Evolutionary conservation across 2,113 vertebrate species (phyloP).

Genomic region (Prunella fulvescens): DNA sequence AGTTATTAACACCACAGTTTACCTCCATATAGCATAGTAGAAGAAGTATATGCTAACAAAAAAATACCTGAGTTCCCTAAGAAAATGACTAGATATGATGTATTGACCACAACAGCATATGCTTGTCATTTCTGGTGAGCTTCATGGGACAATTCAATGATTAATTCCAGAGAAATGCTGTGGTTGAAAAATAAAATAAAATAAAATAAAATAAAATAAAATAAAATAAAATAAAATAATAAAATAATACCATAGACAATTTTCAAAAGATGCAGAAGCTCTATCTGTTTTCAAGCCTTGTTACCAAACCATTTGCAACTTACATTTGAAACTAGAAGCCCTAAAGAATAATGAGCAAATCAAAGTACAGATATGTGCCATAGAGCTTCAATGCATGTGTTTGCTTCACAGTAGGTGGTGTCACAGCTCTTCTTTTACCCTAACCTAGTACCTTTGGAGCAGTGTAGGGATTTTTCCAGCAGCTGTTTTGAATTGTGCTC

Average conservation of each 20-base stretch:
- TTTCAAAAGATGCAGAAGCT: not conserved
- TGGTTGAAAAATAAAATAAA: not conserved
- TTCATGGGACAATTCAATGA: not conserved
- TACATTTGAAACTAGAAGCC: not conserved
- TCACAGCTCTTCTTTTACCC: not conserved
- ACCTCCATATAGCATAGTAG: not conserved
- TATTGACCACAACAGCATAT: not conserved
- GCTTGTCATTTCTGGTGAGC: not conserved
- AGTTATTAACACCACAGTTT: not conserved
- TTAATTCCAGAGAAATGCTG: not conserved
- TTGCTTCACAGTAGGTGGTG: not conserved
- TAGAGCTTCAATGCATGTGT: not conserved
- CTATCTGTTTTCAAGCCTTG: not conserved
- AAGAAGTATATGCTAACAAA: not conserved
- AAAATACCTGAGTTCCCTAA: not conserved
- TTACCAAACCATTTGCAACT: not conserved
- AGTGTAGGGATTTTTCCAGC: slow-evolving; percentile 7
- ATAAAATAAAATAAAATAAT: not conserved
- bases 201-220: not conserved
- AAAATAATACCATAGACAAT: not conserved
- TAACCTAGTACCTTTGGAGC: not conserved
- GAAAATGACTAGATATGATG: not conserved
- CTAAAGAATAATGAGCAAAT: not conserved
- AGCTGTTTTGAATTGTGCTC: not conserved
- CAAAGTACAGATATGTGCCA: not conserved